phyloP scores from a whole-genome alignment of 2,797 vertebrate species.

The Dryobates pubescens region DNA sequence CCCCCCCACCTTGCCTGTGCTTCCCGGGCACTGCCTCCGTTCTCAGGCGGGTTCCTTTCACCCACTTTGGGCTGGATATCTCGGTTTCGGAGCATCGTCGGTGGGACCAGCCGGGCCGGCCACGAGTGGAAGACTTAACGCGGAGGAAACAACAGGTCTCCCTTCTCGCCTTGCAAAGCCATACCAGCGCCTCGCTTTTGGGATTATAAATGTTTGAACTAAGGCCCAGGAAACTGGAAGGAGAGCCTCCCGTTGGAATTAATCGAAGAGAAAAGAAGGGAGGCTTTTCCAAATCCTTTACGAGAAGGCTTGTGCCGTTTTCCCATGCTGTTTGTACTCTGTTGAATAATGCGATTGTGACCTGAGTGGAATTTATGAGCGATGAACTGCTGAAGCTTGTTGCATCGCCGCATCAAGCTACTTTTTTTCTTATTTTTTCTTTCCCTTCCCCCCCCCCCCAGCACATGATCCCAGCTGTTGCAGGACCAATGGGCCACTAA shows the following conservation, averaged over 20 bases:
- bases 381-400: conserved; percentile 29
- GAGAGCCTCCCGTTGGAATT: conserved; percentile 41
- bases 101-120: background rate
- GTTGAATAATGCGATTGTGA: conserved; percentile 54
- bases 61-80: background rate
- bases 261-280: background rate
- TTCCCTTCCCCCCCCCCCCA: background rate
- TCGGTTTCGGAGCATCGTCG: background rate
- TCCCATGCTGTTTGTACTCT: background rate
- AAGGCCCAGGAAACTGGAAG: conserved; percentile 39
- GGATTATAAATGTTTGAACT: conserved; percentile 65
- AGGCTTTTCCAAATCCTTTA: background rate
- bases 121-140: background rate
- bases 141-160: background rate
- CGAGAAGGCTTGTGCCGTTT: background rate
- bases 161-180: background rate
- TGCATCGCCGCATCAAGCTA: background rate
- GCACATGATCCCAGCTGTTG: conserved; percentile 28
- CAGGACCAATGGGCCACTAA: conserved; percentile 25
- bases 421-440: rapidly evolving
- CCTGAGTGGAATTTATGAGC: conserved; percentile 40
- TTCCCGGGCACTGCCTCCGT: background rate
- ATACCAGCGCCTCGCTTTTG: background rate
- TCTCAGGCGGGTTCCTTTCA: background rate
- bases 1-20: background rate